Percentiles rank a stretch among this genome's conserved stretches.
phyloP scores from a whole-genome alignment of 2,888 invertebrate species.

The Tanypteryx hageni region DNA sequence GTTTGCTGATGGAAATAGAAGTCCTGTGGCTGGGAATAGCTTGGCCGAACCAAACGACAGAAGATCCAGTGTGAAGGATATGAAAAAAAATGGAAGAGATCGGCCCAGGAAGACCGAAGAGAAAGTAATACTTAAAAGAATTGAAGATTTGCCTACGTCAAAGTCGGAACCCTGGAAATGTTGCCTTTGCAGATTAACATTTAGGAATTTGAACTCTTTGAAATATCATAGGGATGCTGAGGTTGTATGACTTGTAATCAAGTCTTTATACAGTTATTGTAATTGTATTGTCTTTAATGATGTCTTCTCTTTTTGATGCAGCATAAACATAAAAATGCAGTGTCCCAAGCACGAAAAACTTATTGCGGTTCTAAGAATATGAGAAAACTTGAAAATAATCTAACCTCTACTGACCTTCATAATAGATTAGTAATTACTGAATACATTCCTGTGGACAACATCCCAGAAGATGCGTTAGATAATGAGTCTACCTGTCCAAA shows the following conservation, averaged over 20 bases:
- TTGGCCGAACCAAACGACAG: not conserved
- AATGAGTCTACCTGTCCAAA: constrained; percentile 26
- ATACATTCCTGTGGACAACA: not conserved
- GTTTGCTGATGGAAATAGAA: not conserved
- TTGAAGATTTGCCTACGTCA: not conserved
- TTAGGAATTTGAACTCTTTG: not conserved
- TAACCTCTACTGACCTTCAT: not conserved
- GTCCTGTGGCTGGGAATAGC: not conserved
- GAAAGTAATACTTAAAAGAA: not conserved
- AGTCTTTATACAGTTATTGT: not conserved
- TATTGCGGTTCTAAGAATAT: not conserved
- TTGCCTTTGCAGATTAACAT: not conserved
- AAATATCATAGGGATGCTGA: not conserved
- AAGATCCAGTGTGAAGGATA: not conserved
- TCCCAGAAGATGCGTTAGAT: not conserved
- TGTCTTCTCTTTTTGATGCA: not conserved
- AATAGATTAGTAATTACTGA: not conserved
- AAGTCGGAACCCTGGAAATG: not conserved
- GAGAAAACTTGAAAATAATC: not conserved
- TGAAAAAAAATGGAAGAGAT: not conserved
- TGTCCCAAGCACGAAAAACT: not conserved
- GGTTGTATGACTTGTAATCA: not conserved
- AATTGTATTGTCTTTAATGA: not conserved
- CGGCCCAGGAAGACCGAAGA: not conserved
- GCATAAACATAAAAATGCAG: not conserved